These are phyloP conservation scores for Cardiocondyla obscurior DNA, from an alignment of 1,140 invertebrate species.

Conservation along the genomic window DNA sequence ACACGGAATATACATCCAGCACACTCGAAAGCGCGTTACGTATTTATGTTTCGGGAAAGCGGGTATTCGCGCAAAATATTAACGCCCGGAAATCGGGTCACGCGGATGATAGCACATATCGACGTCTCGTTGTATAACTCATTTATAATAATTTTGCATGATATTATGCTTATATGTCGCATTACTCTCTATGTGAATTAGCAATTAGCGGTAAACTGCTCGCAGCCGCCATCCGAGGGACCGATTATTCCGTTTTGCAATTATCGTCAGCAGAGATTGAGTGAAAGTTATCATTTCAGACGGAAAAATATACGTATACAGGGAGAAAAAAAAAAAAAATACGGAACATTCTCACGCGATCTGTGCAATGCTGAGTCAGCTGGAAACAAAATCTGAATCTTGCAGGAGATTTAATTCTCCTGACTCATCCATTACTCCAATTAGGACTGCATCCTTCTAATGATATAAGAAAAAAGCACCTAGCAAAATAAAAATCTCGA, in stretches of 20 bases:
- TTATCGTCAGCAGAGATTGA: constrained; percentile 14
- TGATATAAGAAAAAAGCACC: background rate
- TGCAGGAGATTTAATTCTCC: background rate
- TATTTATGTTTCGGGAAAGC: constrained; percentile 34
- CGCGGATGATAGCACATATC: constrained; percentile 1
- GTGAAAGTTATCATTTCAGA: background rate
- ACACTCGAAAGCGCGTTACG: background rate
- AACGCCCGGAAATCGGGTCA: constrained; percentile 34
- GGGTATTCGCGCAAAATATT: constrained; percentile 23
- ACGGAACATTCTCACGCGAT: background rate
- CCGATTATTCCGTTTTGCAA: background rate
- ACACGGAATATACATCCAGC: too few species aligned
- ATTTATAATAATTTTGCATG: constrained; percentile 34
- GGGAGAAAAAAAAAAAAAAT: too few species aligned
- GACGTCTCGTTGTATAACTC: constrained; percentile 18
- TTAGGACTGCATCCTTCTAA: background rate
- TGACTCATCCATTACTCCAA: background rate
- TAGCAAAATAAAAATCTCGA: background rate
- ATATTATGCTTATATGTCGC: constrained; percentile 35
- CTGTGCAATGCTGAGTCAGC: background rate
- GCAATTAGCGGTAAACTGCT: constrained; percentile 26
- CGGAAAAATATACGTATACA: background rate
- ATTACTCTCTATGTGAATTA: constrained; percentile 37
- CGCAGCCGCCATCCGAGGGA: background rate
- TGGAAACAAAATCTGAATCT: background rate